Conservation (phyloP, 2,888 invertebrate genomes). For the Rhagium mordax region DNA sequence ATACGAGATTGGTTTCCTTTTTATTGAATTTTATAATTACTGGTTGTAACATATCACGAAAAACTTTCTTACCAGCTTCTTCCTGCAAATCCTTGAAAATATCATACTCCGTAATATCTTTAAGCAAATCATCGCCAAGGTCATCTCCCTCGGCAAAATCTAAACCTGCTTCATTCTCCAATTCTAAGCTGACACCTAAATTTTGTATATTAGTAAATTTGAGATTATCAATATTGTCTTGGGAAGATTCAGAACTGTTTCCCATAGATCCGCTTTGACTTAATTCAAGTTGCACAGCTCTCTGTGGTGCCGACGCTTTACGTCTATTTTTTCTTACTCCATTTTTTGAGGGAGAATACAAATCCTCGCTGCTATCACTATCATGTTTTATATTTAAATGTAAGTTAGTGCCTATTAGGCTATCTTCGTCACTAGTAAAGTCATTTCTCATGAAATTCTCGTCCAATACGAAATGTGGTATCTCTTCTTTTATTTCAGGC, state of each 20-base stretch:
- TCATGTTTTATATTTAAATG: slow-evolving; percentile 50
- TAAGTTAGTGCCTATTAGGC: slow-evolving; percentile 46
- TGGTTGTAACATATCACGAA: not conserved
- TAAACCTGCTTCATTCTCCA: slow-evolving; percentile 42
- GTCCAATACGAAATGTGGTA: slow-evolving; percentile 52
- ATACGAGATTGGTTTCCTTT: no score
- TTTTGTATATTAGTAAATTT: slow-evolving; percentile 45
- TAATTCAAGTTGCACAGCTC: slow-evolving; percentile 60
- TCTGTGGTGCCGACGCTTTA: slow-evolving; percentile 64
- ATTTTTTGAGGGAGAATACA: slow-evolving; percentile 39
- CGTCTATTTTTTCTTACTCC: slow-evolving; percentile 60
- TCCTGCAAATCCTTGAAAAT: slow-evolving; percentile 65
- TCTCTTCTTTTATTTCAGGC: slow-evolving; percentile 57
- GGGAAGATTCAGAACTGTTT: slow-evolving; percentile 62
- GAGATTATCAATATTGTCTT: slow-evolving; percentile 55
- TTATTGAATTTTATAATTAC: not conserved
- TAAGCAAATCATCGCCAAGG: slow-evolving; percentile 55
- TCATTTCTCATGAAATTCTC: slow-evolving; percentile 52
- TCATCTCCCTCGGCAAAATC: slow-evolving; percentile 45
- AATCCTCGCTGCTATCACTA: slow-evolving; percentile 53
- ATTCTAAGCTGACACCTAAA: slow-evolving; percentile 34
- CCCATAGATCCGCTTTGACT: slow-evolving; percentile 56
- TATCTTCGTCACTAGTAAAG: slow-evolving; percentile 55
- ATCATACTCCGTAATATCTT: slow-evolving; percentile 63
- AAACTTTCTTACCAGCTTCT: slow-evolving; percentile 59